Evolutionary conservation across 2,797 vertebrate genomes (phyloP).

Genomic region (Halcyon chelicuti): DNA sequence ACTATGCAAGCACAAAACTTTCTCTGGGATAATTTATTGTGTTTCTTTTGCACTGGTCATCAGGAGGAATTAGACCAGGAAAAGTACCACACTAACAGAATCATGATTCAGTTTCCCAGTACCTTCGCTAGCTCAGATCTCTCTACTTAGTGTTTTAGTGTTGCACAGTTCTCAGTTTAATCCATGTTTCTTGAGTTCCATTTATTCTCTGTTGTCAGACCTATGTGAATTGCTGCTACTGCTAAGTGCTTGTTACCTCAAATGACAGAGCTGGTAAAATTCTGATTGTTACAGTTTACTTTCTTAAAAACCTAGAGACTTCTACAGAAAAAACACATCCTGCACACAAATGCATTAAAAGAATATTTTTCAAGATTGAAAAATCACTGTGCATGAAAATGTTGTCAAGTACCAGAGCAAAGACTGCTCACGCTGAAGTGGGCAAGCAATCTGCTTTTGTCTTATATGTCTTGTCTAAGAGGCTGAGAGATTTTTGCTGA

Average conservation of each 20-base stretch:
- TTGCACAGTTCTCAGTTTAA: not conserved
- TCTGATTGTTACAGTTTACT: not conserved
- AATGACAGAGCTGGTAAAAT: not conserved
- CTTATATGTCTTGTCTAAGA: not conserved
- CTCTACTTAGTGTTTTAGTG: not conserved
- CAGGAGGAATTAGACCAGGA: not conserved
- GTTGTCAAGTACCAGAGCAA: not conserved
- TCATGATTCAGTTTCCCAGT: not conserved
- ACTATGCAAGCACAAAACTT: not conserved
- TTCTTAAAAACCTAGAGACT: not conserved
- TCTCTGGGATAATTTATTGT: not conserved
- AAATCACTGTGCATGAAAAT: not conserved
- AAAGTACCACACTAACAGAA: not conserved
- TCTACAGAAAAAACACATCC: not conserved
- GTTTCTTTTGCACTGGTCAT: not conserved
- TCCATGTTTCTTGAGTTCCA: not conserved
- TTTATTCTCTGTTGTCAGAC: not conserved
- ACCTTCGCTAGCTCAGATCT: not conserved
- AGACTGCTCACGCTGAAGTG: not conserved
- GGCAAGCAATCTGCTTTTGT: not conserved
- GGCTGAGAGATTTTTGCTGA: not conserved
- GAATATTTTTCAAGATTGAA: not conserved
- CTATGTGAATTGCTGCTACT: fast-evolving
- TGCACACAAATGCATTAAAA: not conserved
- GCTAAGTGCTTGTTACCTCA: not conserved